These are phyloP conservation scores for Melitaea athalia DNA, from an alignment of 2,888 invertebrate genomes.

Conservation along the genomic window DNA sequence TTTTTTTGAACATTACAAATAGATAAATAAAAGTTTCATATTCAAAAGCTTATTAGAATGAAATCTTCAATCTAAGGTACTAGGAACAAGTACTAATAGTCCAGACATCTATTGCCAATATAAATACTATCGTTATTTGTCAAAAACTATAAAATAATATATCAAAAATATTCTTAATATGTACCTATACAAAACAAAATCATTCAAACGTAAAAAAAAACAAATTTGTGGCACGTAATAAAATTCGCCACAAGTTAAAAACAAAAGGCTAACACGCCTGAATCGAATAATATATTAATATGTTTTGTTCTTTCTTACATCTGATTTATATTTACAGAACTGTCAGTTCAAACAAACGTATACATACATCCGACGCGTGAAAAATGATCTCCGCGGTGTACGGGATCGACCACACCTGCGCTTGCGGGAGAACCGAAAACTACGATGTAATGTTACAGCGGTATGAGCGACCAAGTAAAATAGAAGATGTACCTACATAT, in stretches of 20 bases:
- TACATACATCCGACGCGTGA: slow-evolving; percentile 49
- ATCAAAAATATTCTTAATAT: no score
- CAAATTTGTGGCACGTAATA: not conserved
- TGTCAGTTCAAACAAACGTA: slow-evolving; percentile 61
- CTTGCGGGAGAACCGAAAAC: not conserved
- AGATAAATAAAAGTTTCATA: no score
- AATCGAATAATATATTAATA: not conserved
- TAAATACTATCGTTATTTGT: no score
- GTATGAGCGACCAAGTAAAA: not conserved
- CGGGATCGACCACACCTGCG: slow-evolving; percentile 35
- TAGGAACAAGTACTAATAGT: no score
- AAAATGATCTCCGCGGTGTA: slow-evolving; percentile 53
- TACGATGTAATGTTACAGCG: not conserved
- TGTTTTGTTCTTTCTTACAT: slow-evolving; percentile 2
- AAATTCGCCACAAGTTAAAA: not conserved
- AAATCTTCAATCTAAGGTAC: no score
- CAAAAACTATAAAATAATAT: no score
- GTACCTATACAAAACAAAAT: not conserved
- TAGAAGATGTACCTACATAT: no score
- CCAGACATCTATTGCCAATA: no score
- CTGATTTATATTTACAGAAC: slow-evolving; percentile 60
- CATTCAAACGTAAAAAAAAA: not conserved
- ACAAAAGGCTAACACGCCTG: not conserved
- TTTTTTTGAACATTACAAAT: no score
- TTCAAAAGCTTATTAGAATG: no score